Conservation (phyloP, 2,888 invertebrate genomes). For the Volucella zonaria region DNA sequence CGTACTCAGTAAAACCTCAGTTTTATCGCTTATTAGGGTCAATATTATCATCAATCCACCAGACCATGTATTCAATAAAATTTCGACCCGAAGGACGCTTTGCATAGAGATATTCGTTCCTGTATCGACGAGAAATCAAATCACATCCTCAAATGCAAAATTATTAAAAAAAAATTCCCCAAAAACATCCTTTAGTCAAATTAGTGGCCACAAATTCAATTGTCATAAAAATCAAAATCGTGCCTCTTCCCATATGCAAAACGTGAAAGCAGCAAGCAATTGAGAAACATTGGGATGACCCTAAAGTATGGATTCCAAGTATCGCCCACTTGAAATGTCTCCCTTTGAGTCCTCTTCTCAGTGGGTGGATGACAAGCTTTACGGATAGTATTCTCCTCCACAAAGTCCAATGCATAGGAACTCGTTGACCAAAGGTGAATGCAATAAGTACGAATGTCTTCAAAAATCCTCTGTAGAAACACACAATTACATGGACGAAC, state of each 20-base stretch:
- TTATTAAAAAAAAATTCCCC: constrained; percentile 5
- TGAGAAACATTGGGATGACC: constrained; percentile 33
- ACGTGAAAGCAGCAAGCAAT: constrained; percentile 33
- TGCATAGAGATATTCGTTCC: too few species aligned
- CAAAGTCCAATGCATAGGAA: not conserved
- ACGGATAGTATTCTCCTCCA: not conserved
- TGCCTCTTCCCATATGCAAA: not conserved
- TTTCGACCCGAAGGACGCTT: constrained; percentile 18
- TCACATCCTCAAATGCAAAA: constrained; percentile 37
- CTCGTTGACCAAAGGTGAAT: not conserved
- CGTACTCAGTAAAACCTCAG: not conserved
- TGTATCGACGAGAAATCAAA: constrained; percentile 25
- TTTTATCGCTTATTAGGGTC: constrained; percentile 22
- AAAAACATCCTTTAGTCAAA: constrained; percentile 13
- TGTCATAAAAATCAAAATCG: constrained; percentile 27
- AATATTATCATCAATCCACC: constrained; percentile 24
- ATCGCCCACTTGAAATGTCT: constrained; percentile 52
- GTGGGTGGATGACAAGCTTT: constrained; percentile 24
- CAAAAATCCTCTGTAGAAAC: not conserved
- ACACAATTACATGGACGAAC: not conserved
- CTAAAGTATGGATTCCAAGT: constrained; percentile 18
- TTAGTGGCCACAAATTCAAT: not conserved
- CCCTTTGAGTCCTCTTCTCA: constrained; percentile 35
- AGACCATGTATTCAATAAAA: not conserved
- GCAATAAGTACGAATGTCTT: not conserved